Conservation (phyloP, 2,113 vertebrate species). For the Oreocharis arfaki region DNA sequence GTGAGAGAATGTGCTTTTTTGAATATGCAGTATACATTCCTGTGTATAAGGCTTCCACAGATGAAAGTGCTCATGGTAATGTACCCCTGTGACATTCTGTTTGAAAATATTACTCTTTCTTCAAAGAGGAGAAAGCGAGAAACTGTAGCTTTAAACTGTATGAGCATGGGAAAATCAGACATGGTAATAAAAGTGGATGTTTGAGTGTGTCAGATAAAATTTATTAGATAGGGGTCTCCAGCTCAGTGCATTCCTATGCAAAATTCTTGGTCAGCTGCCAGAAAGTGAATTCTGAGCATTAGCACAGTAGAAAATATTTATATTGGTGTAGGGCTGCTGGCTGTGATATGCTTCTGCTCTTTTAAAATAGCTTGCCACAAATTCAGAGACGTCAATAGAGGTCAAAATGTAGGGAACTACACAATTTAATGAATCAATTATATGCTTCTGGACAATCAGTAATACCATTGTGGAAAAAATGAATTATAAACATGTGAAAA, state of each 20-base stretch:
- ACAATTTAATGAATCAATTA: constrained; percentile 39
- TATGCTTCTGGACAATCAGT: constrained; percentile 2
- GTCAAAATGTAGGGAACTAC: constrained; percentile 28
- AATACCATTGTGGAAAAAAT: neutral
- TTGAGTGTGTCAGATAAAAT: constrained; percentile 66
- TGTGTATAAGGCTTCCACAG: constrained; percentile 22
- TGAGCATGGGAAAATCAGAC: constrained; percentile 53
- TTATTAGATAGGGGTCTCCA: constrained; percentile 63
- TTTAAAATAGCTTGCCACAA: constrained; percentile 54
- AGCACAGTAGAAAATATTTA: constrained; percentile 66
- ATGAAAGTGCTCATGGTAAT: constrained; percentile 43
- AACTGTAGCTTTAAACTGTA: constrained; percentile 47
- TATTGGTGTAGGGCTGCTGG: constrained; percentile 32
- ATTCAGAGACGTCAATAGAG: constrained; percentile 25
- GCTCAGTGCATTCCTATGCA: constrained; percentile 54
- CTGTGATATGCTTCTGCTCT: constrained; percentile 44
- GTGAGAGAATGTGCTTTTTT: neutral
- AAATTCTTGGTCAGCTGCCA: constrained; percentile 66
- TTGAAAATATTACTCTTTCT: constrained; percentile 47
- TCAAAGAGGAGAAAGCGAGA: constrained; percentile 54
- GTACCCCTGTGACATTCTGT: constrained; percentile 14
- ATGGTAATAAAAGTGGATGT: constrained; percentile 54
- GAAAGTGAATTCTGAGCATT: constrained; percentile 49
- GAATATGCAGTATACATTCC: neutral
- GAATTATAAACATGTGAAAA: constrained; percentile 44